These are phyloP conservation scores for Chrosomus eos DNA, from an alignment of 2,797 vertebrate genomes.

Conservation along the genomic window DNA sequence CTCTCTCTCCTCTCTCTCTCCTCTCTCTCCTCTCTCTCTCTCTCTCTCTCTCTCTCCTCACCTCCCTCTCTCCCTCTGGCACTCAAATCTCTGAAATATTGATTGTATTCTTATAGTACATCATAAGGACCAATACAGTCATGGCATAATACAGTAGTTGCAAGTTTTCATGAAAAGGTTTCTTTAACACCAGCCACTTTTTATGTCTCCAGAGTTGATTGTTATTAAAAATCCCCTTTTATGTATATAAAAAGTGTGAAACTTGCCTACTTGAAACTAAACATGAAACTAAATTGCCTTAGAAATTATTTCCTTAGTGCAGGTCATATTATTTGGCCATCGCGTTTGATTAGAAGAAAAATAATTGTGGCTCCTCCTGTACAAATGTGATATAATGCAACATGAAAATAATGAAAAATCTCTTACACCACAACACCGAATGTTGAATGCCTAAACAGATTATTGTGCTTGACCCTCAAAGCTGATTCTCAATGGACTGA, in stretches of 20 bases:
- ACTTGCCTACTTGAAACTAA: no score
- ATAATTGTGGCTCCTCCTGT: neutral
- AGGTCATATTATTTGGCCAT: neutral
- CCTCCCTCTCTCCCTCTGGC: no score
- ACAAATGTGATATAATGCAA: neutral
- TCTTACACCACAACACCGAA: neutral
- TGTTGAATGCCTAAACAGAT: constrained; percentile 14
- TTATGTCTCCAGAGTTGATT: neutral
- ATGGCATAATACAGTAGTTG: neutral
- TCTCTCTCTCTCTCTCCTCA: no score
- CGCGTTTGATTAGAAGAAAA: neutral
- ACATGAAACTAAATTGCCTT: neutral
- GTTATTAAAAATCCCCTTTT: no score
- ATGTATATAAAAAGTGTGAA: no score
- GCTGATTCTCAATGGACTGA: constrained; percentile 39
- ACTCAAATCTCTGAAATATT: neutral
- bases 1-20: no score
- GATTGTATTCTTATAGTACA: neutral
- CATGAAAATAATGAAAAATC: neutral
- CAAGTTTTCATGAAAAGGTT: neutral
- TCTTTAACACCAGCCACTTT: neutral
- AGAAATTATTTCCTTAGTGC: neutral
- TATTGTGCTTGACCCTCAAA: constrained; percentile 17
- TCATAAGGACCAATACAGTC: neutral
- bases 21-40: no score